Base-by-base conservation (phyloP, 2,888 invertebrate genomes). In the Eupithecia tripunctaria region DNA sequence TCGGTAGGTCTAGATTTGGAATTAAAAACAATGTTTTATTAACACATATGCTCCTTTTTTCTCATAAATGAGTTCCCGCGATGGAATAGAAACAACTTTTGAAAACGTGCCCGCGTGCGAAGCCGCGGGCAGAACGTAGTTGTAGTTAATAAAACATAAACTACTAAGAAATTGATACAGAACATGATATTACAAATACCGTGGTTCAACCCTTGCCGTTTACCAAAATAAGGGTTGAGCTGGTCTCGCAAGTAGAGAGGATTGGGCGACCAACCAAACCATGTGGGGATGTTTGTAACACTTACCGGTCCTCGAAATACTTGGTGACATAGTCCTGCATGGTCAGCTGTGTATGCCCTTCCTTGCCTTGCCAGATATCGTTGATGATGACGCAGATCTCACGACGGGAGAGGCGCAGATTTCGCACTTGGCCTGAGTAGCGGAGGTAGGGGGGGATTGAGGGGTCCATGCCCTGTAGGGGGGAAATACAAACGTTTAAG, bases 251-350 rank as follows among this genome's bases (percentile, higher is more conserved):
- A 47, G 10, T n/a, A n/a, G n/a, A 47, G 8, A n/a, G n/a, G 8
- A 47, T n/a, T 47, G 8, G 5, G 47, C 8, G 14, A n/a, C n/a
- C n/a, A 6, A n/a, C n/a, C 8, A 43, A 18, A 43, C 43, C 18
- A 6, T 6, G 47, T n/a, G 51, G 18, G 18, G 18, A 18, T 3
- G 6, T 43, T 10, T 47, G 21, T 15, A 67, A 36, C 32, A 63
- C 38, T 72, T 60, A 92, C 94, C 95, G 88, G 63, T 94, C 91
- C 74, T 92, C 92, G 72, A 95, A 95, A 80, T 95, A 95, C 59
- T 87, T 83, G 59, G 92, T 89, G 79, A 95, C 88, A 78, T 90
- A 94, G 71, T 95, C 91, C 80, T 92, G 94, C 93, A 95, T 89
- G 70, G 89, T 60, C 38, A 86, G 47, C 4, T 84, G 84, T 8